Conservation (phyloP, 2,888 invertebrate genomes). For the Saturnia pavonia region DNA sequence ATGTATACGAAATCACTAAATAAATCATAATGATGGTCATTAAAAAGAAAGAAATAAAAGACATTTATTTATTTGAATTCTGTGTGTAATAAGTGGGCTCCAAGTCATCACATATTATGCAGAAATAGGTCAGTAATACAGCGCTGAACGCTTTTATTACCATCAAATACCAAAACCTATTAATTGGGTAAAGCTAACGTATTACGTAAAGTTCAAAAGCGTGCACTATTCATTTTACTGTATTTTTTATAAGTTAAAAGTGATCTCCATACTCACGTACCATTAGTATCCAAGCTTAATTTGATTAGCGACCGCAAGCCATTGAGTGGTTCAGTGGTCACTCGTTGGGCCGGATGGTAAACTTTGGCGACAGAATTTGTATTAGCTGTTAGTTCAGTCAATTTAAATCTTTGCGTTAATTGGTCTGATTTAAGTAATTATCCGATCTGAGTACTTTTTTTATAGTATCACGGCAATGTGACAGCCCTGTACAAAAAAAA, state of each 20-base stretch:
- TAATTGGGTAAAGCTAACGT: no score
- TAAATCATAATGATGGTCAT: no score
- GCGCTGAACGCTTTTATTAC: no score
- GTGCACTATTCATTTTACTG: background rate
- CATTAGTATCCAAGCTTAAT: slow-evolving; percentile 69
- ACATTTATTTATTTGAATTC: no score
- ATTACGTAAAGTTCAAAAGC: background rate
- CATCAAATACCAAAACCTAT: background rate
- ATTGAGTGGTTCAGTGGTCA: slow-evolving; percentile 61
- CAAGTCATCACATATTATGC: no score
- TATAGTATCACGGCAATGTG: background rate
- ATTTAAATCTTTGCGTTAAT: slow-evolving; percentile 29
- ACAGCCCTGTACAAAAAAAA: background rate
- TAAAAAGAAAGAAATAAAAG: no score
- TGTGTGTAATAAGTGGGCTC: no score
- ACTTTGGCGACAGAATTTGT: slow-evolving; percentile 57
- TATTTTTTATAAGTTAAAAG: slow-evolving; percentile 15
- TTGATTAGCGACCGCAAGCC: slow-evolving; percentile 75
- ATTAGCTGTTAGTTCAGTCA: slow-evolving; percentile 37
- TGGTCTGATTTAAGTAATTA: slow-evolving; percentile 18
- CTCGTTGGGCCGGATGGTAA: slow-evolving; percentile 60
- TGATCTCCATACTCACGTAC: slow-evolving; percentile 41
- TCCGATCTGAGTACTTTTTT: background rate
- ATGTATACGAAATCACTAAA: no score
- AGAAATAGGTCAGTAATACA: no score